These are phyloP conservation scores for Euthynnus affinis DNA, from an alignment of 2,797 vertebrate genomes.

Conservation along the genomic window DNA sequence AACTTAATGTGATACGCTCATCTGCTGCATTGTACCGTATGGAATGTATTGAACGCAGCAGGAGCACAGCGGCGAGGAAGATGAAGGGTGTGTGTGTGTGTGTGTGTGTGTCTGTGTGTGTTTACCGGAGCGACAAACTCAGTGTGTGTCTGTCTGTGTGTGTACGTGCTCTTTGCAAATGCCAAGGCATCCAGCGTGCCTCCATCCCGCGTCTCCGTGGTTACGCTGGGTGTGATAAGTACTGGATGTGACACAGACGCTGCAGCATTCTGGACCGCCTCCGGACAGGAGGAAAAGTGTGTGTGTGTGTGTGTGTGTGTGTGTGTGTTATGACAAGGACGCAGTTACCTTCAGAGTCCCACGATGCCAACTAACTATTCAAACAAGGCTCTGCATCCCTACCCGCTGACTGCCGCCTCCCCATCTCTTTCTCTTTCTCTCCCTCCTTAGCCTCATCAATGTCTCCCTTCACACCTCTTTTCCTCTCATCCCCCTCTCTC, in stretches of 20 bases:
- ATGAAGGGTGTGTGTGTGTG: constrained; percentile 43
- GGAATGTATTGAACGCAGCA: constrained; percentile 53
- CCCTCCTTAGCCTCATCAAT: constrained; percentile 5
- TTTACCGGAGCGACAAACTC: neutral
- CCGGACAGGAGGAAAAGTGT: constrained; percentile 58
- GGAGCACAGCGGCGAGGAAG: constrained; percentile 38
- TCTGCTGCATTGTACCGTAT: constrained; percentile 64
- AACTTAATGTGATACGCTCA: constrained; percentile 58
- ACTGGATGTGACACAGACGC: constrained; percentile 83
- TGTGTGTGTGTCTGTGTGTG: constrained; percentile 26
- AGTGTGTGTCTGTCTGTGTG: constrained; percentile 40
- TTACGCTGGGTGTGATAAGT: constrained; percentile 74
- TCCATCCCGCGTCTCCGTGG: constrained; percentile 73
- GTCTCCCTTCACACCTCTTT: constrained; percentile 27
- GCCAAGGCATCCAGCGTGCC: constrained; percentile 68
- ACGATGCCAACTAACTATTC: constrained; percentile 74
- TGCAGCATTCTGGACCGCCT: constrained; percentile 77
- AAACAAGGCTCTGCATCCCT: constrained; percentile 64
- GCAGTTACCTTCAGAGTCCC: constrained; percentile 84
- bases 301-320: constrained; percentile 35
- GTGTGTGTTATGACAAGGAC: constrained; percentile 79
- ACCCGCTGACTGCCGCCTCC: constrained; percentile 64
- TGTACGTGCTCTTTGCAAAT: constrained; percentile 63
- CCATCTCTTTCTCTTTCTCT: constrained; percentile 26
- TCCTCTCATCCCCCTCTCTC: constrained; percentile 35